Conservation (phyloP, 2,113 vertebrate species). For the Aegypius monachus region DNA sequence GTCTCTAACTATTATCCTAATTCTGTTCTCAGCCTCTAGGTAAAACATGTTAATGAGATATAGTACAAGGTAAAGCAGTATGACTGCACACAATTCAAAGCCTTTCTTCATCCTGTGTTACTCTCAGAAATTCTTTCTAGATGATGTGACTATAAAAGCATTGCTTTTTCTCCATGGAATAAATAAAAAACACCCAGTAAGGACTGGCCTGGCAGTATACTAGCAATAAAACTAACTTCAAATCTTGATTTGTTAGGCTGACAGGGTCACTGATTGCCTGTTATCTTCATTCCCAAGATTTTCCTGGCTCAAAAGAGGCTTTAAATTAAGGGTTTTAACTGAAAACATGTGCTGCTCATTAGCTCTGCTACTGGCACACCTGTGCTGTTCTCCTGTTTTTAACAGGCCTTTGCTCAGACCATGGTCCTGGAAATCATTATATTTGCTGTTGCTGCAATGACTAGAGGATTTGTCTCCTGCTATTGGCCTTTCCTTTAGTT, state of each 20-base stretch:
- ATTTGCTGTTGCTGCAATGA: not conserved
- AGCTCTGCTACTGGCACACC: slow-evolving; percentile 1
- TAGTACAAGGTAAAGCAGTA: not conserved
- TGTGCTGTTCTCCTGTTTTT: not conserved
- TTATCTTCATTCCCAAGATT: not conserved
- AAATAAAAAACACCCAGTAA: not conserved
- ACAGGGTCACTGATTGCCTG: not conserved
- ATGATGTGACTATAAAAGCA: not conserved
- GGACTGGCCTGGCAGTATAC: not conserved
- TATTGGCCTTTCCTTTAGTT: not conserved
- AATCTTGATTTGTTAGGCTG: not conserved
- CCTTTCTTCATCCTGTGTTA: not conserved
- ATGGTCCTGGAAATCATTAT: not conserved
- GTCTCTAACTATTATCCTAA: not conserved
- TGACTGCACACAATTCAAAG: not conserved
- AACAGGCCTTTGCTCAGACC: not conserved
- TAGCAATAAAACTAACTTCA: not conserved
- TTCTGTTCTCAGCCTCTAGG: not conserved
- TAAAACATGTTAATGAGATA: not conserved
- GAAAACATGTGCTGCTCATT: slow-evolving; percentile 26
- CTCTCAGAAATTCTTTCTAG: not conserved
- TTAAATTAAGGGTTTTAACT: slow-evolving; percentile 31
- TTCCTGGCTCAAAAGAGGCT: not conserved
- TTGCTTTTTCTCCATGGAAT: not conserved
- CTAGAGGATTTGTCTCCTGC: not conserved